Evolutionary conservation across 2,888 invertebrate species (phyloP), one percentile per base, ranked within the genome.

Genomic region (Chouioia cunea): DNA sequence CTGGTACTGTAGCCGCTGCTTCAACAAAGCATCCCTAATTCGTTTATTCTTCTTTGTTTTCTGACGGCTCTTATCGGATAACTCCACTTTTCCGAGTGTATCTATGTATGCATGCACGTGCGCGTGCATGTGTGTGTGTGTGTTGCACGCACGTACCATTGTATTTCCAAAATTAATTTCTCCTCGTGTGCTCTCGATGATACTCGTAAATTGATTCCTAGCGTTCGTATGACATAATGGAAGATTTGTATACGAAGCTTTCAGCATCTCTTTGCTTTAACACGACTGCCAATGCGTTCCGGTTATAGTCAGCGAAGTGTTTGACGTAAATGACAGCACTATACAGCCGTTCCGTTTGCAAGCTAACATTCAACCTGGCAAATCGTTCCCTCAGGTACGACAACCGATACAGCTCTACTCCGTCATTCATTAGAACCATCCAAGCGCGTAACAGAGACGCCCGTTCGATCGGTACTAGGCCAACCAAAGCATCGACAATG

Each of bases 391-490:
- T 18, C 50, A 16, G 50, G 16, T 50, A 16, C 50, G 1, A 20
- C 50, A 16, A 20, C 50, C 50, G 50, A 20, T 50, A 50, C 18
- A 50, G 18, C 18, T 50, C 10, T 50, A 20, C 36, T 16, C n/a
- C 27, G 65, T 64, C 73, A 63, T 73, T 73, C 70, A 66, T 73
- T 66, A 70, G 36, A 53, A 48, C 47, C 65, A 66, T 73, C 70
- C 73, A 65, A 69, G 69, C 65, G 66, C 57, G 63, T 73, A 73
- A 70, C 70, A 66, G 58, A 70, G 62, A 66, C 58, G 71, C 58
- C 20, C 44, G 63, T 48, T 36, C 27, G 62, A 48, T 54, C 22
- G 54, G 15, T 2, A 46, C 22, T 16, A 20, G 14, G 23, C 15
- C 27, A 10, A n/a, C 27, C 71, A 20, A 10, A 44, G 48, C 53